A percentile compares a stretch with the other conserved stretches of the same genome.
These are phyloP conservation scores for Entomyzon cyanotis DNA, from an alignment of 2,113 vertebrate species.

Conservation along the genomic window DNA sequence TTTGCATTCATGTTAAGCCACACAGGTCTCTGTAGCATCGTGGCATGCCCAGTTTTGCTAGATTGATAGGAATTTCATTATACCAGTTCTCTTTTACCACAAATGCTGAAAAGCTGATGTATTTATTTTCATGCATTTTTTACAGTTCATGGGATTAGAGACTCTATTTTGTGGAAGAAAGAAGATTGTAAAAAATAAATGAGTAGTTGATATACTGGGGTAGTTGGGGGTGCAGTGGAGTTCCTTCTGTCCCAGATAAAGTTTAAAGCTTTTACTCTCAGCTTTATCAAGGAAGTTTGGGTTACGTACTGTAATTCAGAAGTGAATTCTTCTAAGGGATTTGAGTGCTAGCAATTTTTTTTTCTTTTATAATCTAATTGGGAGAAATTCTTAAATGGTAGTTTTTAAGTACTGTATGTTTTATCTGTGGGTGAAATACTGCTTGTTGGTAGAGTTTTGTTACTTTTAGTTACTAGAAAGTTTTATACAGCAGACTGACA, in stretches of 20 bases:
- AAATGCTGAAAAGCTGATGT: neutral
- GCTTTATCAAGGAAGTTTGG: neutral
- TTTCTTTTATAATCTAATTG: neutral
- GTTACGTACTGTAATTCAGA: neutral
- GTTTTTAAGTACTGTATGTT: neutral
- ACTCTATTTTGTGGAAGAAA: neutral
- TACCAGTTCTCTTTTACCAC: neutral
- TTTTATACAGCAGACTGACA: neutral
- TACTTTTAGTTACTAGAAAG: neutral
- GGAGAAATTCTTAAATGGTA: neutral
- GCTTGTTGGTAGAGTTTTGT: neutral
- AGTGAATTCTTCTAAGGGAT: neutral
- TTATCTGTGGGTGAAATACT: neutral
- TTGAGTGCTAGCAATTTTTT: neutral
- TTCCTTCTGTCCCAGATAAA: neutral
- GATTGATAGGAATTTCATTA: neutral
- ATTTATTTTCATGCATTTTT: neutral
- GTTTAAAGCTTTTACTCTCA: neutral
- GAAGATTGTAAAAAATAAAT: neutral
- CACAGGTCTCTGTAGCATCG: neutral
- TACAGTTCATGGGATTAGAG: neutral
- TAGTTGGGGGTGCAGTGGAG: neutral
- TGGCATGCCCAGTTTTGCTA: neutral
- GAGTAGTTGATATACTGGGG: neutral
- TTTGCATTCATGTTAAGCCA: neutral